Percentiles rank a stretch among this genome's conserved stretches.
These are phyloP conservation scores for Drosophila mulleri DNA, from an alignment of 2,888 invertebrate species.

Conservation along the genomic window DNA sequence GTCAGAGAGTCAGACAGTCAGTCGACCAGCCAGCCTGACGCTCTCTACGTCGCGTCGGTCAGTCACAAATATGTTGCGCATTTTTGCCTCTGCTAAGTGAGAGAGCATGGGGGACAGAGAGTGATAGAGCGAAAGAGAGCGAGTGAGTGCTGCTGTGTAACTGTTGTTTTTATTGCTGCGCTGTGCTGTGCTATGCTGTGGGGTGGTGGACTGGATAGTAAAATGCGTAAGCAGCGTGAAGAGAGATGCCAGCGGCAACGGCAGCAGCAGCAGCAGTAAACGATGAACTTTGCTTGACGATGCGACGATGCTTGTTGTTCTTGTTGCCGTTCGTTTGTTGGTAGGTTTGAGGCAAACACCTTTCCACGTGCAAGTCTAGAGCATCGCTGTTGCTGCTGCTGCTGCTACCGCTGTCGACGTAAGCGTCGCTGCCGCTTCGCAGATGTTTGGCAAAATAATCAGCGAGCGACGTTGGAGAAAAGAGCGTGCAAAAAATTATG, in stretches of 20 bases:
- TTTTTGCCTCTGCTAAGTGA: constrained; percentile 52
- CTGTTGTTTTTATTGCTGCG: constrained; percentile 70
- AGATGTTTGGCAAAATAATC: constrained; percentile 77
- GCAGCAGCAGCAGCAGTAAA: constrained; percentile 67
- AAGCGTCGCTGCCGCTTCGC: constrained; percentile 48
- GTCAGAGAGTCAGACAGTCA: constrained; percentile 32
- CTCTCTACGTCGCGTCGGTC: constrained; percentile 67
- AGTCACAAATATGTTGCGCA: constrained; percentile 82
- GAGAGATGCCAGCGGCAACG: constrained; percentile 38
- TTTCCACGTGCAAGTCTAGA: constrained; percentile 73
- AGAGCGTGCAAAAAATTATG: constrained; percentile 81
- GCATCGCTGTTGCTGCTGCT: constrained; percentile 28
- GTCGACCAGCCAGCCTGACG: constrained; percentile 34
- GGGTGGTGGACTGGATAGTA: constrained; percentile 47
- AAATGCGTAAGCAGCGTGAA: constrained; percentile 77
- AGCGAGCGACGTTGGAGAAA: constrained; percentile 78
- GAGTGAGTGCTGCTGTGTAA: constrained; percentile 68
- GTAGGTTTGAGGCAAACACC: constrained; percentile 74
- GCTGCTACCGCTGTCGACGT: constrained; percentile 2
- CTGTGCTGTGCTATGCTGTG: constrained; percentile 21
- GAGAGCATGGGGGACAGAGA: constrained; percentile 14
- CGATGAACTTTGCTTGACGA: constrained; percentile 80
- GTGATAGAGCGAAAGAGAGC: constrained; percentile 26
- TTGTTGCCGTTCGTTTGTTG: constrained; percentile 44
- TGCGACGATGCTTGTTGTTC: constrained; percentile 59